These are phyloP conservation scores for Anadara kagoshimensis DNA, from an alignment of 1,140 invertebrate genomes.

Conservation along the genomic window DNA sequence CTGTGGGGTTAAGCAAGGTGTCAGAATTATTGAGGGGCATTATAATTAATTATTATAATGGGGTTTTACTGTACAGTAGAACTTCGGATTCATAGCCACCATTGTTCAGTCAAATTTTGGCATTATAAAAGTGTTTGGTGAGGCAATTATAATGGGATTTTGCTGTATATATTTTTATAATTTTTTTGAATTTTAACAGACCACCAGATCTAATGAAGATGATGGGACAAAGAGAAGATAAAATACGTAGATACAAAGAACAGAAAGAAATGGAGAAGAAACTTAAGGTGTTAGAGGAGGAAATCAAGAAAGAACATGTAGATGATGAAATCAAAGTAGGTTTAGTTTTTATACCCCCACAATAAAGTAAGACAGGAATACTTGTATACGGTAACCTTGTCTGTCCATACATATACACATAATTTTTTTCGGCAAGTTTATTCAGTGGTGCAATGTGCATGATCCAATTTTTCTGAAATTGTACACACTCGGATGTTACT, in stretches of 20 bases:
- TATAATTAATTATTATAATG: too few species aligned
- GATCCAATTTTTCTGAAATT: too few species aligned
- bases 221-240: conserved; percentile 73
- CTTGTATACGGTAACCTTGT: neutral
- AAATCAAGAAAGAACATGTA: conserved; percentile 63
- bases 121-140: conserved; percentile 32
- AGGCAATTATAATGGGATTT: neutral
- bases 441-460: too few species aligned
- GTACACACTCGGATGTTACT: too few species aligned
- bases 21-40: conserved; percentile 8
- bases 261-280: conserved; percentile 86
- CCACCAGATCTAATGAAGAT: conserved; percentile 45
- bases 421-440: too few species aligned
- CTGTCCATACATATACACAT: neutral
- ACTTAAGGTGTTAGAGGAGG: conserved; percentile 80
- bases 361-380: too few species aligned
- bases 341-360: too few species aligned
- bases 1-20: too few species aligned
- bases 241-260: conserved; percentile 87
- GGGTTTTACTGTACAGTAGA: neutral
- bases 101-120: too few species aligned
- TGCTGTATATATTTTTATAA: neutral
- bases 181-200: conserved; percentile 23
- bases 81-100: too few species aligned
- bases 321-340: conserved; percentile 85